Evolutionary conservation across 2,797 vertebrate genomes (phyloP), one percentile per base, ranked within the genome.

Genomic region (Centroberyx gerrardi): DNA sequence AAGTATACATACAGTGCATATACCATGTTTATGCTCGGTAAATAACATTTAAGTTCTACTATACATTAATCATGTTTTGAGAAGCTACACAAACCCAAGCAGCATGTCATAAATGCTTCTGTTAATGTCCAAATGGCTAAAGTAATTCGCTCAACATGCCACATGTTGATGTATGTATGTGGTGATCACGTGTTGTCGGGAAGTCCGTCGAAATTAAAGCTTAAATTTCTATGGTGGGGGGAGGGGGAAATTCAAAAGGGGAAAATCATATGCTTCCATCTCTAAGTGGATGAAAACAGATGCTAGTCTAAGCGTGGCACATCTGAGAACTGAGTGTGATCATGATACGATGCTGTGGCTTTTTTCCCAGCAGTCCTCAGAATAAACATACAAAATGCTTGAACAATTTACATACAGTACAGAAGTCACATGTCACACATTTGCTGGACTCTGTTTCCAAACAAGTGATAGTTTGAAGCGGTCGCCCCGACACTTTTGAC

Each of bases 1-100:
- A 90, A 89, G 81, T 89, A 86, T 89, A 86, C 86, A 81, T 86
- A 90, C 85, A 81, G 76, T 85, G 89, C 84, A 88, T 84, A 88
- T 91, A 92, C 86, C 62, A 86, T 88, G 84, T 88, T 87, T 77
- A 90, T 89, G 87, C 85, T 86, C 22, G 49, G 79, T 89, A 82
- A 91, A 89, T 92, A 91, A 94, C 87, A 88, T 86, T 80, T 75
- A 87, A 53, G 59, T 75, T 87, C 77, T 80, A 84, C 79, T 89
- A 87, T 88, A 88, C 86, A 87, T 80, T 36, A 83, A 60, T 62
- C 53, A 55, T 86, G 77, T 83, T 83, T 65, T 76, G 65, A 91
- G 84, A 93, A 90, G 89, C 87, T 78, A 83, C 84, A 78, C 68
- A 18, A 91, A 90, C 82, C 80, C 55, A 83, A 93, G 88, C 90